phyloP scores from a whole-genome alignment of 92 coral and sea anemone species.

The Pocillopora meandrina region DNA sequence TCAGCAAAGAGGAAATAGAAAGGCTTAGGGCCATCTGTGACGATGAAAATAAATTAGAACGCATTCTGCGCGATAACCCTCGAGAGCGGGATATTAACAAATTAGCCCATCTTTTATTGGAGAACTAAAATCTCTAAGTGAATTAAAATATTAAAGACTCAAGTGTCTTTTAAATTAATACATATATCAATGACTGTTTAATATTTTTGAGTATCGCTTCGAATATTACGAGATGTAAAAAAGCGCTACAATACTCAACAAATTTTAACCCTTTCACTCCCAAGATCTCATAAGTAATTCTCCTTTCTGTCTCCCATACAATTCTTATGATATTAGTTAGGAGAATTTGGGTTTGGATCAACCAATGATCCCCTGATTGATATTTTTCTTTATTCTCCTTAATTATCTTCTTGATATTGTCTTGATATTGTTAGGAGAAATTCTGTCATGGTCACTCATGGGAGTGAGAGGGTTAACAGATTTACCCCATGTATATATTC shows the following conservation, averaged over 20 bases:
- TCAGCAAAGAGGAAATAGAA: constrained; percentile 1
- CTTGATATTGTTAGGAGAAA: too few relatives aligned
- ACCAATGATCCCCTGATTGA: too few relatives aligned
- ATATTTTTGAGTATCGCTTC: neutral
- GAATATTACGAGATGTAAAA: neutral
- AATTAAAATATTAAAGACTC: neutral
- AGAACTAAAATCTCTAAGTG: neutral
- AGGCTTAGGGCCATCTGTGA: constrained; percentile 1
- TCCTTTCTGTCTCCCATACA: too few relatives aligned
- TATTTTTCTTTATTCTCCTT: too few relatives aligned
- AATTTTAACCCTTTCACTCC: too few relatives aligned
- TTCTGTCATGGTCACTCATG: neutral
- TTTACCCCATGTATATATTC: neutral
- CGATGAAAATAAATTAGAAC: constrained; percentile 4
- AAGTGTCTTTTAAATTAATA: neutral
- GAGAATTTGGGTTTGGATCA: too few relatives aligned
- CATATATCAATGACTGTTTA: neutral
- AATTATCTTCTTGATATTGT: too few relatives aligned
- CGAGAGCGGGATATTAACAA: constrained; percentile 10
- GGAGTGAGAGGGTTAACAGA: neutral
- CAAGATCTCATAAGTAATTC: too few relatives aligned
- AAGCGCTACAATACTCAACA: too few relatives aligned
- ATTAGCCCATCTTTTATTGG: constrained; percentile 16
- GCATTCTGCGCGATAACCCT: constrained; percentile 19
- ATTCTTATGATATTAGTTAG: too few relatives aligned